Base-by-base conservation (phyloP, 2,797 vertebrate species). In the Alexandromys oeconomus region DNA sequence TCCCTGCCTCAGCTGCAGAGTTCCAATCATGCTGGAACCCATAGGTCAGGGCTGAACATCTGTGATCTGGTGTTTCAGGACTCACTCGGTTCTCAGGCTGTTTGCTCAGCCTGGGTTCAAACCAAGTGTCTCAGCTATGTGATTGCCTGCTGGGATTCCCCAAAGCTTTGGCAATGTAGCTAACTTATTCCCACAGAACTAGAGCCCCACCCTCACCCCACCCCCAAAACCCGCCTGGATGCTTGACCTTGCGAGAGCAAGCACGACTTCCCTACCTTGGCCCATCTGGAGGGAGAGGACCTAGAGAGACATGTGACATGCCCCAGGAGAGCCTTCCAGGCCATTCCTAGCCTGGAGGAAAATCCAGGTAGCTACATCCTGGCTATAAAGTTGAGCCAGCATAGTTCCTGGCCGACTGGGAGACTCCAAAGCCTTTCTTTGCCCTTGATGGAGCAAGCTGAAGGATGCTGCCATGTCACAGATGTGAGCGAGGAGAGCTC, bases 341-440 rank as follows among this genome's bases (percentile, higher is more conserved):
- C 43, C 43, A 40, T 69, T 79, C 76, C 57, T 25, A 43, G 57
- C 76, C 69, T 71, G 7, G 5, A 92, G 93, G 76, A 97, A 97
- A 97, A 96, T 97, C 97, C 95, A 96, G 93, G 94, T 74, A 96
- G 95, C 92, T 65, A 57, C 82, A n/a, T 78, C n/a, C 51, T 43
- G 74, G 57, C 37, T 63, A 76, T 15, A 67, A 78, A 97, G 98
- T 95, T 82, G 91, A 97, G 95, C 46, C 46, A 31, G 46, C 15
- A 46, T 4, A 29, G 29, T 78, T 97, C 97, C 97, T 96, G 94
- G 95, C 71, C 95, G 91, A 95, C 85, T 94, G 78, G 86, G 95
- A 76, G 78, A 88, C 76, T 95, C 97, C 95, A 74, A 9, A 81
- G 93, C 95, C 40, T 19, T 61, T 4, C 37, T 71, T 37, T 97